These are phyloP conservation scores for Peromyscus californicus DNA, from an alignment of 2,113 vertebrate genomes.

Conservation along the genomic window DNA sequence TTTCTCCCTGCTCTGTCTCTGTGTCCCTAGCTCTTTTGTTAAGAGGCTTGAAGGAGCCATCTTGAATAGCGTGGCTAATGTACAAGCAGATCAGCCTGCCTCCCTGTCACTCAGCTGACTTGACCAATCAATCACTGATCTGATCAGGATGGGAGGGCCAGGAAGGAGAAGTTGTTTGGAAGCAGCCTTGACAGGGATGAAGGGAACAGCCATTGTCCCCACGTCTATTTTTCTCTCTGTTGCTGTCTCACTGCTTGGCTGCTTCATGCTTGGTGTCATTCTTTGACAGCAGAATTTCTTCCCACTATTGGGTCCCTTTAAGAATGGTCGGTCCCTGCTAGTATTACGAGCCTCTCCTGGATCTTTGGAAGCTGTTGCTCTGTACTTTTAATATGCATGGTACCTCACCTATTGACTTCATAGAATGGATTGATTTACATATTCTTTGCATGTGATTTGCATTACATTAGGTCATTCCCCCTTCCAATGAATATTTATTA, in stretches of 20 bases:
- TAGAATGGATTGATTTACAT: slow-evolving; percentile 80
- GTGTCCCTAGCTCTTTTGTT: slow-evolving; percentile 42
- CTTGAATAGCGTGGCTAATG: slow-evolving; percentile 23
- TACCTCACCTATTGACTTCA: slow-evolving; percentile 79
- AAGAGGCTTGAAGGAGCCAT: not conserved
- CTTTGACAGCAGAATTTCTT: slow-evolving; percentile 19
- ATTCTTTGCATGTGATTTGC: slow-evolving; percentile 83
- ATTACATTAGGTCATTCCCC: slow-evolving; percentile 73
- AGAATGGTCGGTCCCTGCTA: slow-evolving; percentile 19
- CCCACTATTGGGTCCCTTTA: not conserved
- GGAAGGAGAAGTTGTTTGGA: slow-evolving; percentile 45
- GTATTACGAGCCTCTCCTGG: slow-evolving; percentile 2
- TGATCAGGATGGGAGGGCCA: slow-evolving; percentile 26
- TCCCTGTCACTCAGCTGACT: slow-evolving; percentile 53
- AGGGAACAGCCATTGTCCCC: not conserved
- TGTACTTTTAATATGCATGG: slow-evolving; percentile 74
- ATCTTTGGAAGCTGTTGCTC: slow-evolving; percentile 50
- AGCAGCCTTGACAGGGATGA: not conserved
- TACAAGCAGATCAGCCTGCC: slow-evolving; percentile 2
- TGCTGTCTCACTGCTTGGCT: not conserved
- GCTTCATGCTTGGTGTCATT: slow-evolving; percentile 2
- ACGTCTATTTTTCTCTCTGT: not conserved
- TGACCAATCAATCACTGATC: slow-evolving; percentile 65
- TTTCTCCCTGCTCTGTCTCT: not conserved
- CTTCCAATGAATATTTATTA: slow-evolving; percentile 82